Evolutionary conservation across 2,113 vertebrate species (phyloP).

Genomic region (Psilopsiagon aymara): DNA sequence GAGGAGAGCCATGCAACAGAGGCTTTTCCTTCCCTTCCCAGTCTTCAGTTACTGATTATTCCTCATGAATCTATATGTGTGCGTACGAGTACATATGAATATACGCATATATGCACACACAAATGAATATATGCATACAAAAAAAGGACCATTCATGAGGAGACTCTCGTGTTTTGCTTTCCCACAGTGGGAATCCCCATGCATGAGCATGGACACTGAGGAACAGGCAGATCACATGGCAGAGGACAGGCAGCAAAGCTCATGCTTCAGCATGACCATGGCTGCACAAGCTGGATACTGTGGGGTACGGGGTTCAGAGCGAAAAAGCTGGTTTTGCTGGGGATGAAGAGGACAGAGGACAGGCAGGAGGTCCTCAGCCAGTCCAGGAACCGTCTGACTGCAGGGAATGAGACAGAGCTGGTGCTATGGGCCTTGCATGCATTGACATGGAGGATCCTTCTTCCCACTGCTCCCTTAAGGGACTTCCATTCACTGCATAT

Average conservation of each 20-base stretch:
- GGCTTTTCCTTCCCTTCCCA: not conserved
- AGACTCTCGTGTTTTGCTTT: not conserved
- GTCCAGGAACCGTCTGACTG: not conserved
- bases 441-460: not conserved
- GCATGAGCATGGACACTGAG: fast-evolving
- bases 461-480: not conserved
- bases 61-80: not conserved
- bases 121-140: not conserved
- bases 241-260: not conserved
- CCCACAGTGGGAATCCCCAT: not conserved
- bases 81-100: not conserved
- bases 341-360: not conserved
- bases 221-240: fast-evolving
- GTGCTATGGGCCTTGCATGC: fast-evolving
- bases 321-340: not conserved
- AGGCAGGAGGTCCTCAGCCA: not conserved
- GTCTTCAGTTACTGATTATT: not conserved
- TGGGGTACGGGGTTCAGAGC: fast-evolving
- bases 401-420: not conserved
- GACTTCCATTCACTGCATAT: not conserved
- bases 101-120: not conserved
- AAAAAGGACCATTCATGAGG: not conserved
- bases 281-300: not conserved
- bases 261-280: fast-evolving
- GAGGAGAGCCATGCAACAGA: not conserved